These are phyloP conservation scores for Melikaiella ostensackeni DNA, from an alignment of 2,888 invertebrate species.

Conservation along the genomic window DNA sequence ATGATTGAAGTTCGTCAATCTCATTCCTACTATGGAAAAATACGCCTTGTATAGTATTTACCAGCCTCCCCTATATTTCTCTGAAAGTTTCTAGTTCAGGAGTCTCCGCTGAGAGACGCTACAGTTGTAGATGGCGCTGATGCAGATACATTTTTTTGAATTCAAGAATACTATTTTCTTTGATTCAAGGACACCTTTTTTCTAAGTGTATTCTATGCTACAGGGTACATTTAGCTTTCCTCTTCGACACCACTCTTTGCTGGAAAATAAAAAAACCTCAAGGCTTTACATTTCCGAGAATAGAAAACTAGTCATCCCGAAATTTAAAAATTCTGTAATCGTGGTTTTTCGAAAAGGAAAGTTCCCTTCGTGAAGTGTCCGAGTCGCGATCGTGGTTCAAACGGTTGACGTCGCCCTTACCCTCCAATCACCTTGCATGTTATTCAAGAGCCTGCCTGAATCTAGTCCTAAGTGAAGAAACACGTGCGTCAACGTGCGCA, in stretches of 20 bases:
- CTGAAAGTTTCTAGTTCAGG: neutral
- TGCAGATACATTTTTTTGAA: neutral
- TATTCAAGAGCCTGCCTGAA: conserved; percentile 61
- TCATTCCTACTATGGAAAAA: too few species aligned
- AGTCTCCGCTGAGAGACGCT: neutral
- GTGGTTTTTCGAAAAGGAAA: conserved; percentile 1
- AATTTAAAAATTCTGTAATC: neutral
- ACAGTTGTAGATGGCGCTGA: too few species aligned
- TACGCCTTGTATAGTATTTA: too few species aligned
- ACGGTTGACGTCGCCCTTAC: conserved; percentile 43
- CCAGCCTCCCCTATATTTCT: too few species aligned
- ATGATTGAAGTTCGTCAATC: too few species aligned
- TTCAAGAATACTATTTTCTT: neutral
- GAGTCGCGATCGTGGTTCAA: conserved; percentile 39
- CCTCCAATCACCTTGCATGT: conserved; percentile 47
- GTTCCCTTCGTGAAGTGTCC: conserved; percentile 19
- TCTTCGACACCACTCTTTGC: neutral
- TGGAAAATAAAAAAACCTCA: neutral
- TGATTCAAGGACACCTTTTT: neutral
- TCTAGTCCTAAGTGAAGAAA: conserved; percentile 64
- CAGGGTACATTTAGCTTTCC: neutral
- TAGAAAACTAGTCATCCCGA: conserved; percentile 2
- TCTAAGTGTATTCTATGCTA: too few species aligned
- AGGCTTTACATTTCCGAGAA: neutral
- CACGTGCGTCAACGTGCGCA: conserved; percentile 38